Evolutionary conservation across 2,888 invertebrate genomes (phyloP).

Genomic region (Pachymerium ferrugineum): DNA sequence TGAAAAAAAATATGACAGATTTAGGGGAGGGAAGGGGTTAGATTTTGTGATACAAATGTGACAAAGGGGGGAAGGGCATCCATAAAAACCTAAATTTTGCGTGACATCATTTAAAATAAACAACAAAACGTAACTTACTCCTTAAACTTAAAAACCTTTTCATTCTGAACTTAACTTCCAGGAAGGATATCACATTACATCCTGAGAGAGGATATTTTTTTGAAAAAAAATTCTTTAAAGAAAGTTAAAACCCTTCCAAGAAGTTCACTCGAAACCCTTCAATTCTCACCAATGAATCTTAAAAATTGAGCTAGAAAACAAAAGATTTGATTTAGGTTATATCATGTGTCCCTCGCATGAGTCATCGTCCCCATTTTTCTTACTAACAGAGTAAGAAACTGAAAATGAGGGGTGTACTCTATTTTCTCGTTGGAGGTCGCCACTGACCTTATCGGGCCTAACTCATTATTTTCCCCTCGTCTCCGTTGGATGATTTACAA

Average conservation of each 20-base stretch:
- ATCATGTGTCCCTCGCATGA: not conserved
- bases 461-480: too few species aligned
- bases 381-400: conserved; percentile 15
- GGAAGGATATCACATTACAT: not conserved
- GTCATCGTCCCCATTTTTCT: conserved; percentile 14
- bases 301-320: too few species aligned
- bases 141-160: not conserved
- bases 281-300: too few species aligned
- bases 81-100: too few species aligned
- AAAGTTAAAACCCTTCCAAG: not conserved
- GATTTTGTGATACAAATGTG: too few species aligned
- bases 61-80: too few species aligned
- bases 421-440: conserved; percentile 15
- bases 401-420: too few species aligned
- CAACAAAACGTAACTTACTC: not conserved
- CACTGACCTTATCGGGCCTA: not conserved
- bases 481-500: too few species aligned
- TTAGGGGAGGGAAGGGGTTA: too few species aligned
- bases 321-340: not conserved
- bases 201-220: not conserved
- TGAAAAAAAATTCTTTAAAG: not conserved
- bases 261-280: too few species aligned
- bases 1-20: too few species aligned
- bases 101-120: not conserved
- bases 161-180: not conserved